Evolutionary conservation across 1,140 invertebrate species (phyloP).

Genomic region (Drosophila obscura): DNA sequence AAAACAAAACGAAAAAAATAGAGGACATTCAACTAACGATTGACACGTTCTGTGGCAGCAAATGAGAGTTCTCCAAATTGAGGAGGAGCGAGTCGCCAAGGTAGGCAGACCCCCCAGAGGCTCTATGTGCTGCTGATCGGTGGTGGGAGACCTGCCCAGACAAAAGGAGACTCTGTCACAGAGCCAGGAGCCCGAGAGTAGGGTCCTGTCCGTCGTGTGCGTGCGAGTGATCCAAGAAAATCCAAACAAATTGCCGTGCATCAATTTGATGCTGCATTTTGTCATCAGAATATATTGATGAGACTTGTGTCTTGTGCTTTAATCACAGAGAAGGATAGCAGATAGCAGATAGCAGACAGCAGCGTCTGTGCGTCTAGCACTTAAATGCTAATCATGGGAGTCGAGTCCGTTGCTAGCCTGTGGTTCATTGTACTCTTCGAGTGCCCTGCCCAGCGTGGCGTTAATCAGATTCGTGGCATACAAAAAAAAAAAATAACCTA

Average conservation of each 20-base stretch:
- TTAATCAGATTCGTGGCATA: slow-evolving; percentile 36
- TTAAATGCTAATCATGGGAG: too few relatives aligned
- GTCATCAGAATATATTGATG: slow-evolving; percentile 65
- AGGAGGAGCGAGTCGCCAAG: too few relatives aligned
- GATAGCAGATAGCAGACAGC: too few relatives aligned
- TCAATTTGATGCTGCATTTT: slow-evolving; percentile 66
- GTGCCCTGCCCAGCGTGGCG: slow-evolving; percentile 7
- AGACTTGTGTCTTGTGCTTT: slow-evolving; percentile 27
- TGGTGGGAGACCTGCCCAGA: too few relatives aligned
- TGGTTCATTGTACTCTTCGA: too few relatives aligned
- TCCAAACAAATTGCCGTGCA: slow-evolving; percentile 66
- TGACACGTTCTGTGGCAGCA: slow-evolving; percentile 11
- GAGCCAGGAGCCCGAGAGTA: neutral
- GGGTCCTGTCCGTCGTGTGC: neutral
- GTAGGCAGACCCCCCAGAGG: too few relatives aligned
- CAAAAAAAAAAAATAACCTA: slow-evolving; percentile 2
- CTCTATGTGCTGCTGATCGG: neutral
- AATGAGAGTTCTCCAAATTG: too few relatives aligned
- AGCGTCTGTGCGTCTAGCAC: neutral
- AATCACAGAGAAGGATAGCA: neutral
- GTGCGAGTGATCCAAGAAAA: slow-evolving; percentile 35
- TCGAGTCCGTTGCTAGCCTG: too few relatives aligned
- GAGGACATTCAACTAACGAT: slow-evolving; percentile 22
- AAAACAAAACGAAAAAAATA: neutral
- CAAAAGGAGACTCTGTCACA: neutral